Percentiles rank a stretch among this genome's conserved stretches.
phyloP scores from a whole-genome alignment of 2,888 invertebrate genomes.

The Eueremaeus valkanovi region DNA sequence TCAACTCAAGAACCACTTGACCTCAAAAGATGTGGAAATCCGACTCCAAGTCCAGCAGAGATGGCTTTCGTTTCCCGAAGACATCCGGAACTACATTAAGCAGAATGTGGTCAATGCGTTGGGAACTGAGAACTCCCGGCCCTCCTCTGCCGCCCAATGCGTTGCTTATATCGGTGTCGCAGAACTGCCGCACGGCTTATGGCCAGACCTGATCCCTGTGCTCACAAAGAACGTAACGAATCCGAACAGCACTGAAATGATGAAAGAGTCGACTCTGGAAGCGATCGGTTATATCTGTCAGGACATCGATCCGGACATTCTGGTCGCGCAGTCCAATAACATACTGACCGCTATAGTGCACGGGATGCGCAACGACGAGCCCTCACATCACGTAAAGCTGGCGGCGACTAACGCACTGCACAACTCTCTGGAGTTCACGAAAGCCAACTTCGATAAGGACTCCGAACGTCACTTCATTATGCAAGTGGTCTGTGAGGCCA shows the following conservation, averaged over 20 bases:
- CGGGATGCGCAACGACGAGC: constrained; percentile 92
- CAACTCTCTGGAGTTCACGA: constrained; percentile 97
- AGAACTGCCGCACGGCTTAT: constrained; percentile 85
- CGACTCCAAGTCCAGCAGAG: constrained; percentile 80
- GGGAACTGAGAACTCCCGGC: constrained; percentile 91
- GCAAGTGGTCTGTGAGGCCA: constrained; percentile 99
- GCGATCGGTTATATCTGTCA: constrained; percentile 98
- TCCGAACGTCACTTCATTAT: constrained; percentile 97
- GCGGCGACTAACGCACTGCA: constrained; percentile 94
- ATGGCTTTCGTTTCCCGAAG: constrained; percentile 86
- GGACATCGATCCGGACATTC: constrained; percentile 87
- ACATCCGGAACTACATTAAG: constrained; percentile 81
- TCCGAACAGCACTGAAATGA: constrained; percentile 73
- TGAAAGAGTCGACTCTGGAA: constrained; percentile 94
- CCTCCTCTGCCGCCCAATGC: constrained; percentile 97
- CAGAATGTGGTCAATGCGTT: constrained; percentile 90
- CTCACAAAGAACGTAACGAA: constrained; percentile 88
- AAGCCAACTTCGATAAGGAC: constrained; percentile 96
- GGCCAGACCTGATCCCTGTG: constrained; percentile 82
- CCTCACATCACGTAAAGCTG: constrained; percentile 82
- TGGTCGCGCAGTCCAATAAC: constrained; percentile 87
- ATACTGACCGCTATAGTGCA: constrained; percentile 98
- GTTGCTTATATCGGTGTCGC: constrained; percentile 97
- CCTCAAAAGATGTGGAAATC: constrained; percentile 82
- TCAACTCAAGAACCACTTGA: constrained; percentile 95